These are phyloP conservation scores for Xyrichtys novacula DNA, from an alignment of 2,797 vertebrate species.

Conservation along the genomic window DNA sequence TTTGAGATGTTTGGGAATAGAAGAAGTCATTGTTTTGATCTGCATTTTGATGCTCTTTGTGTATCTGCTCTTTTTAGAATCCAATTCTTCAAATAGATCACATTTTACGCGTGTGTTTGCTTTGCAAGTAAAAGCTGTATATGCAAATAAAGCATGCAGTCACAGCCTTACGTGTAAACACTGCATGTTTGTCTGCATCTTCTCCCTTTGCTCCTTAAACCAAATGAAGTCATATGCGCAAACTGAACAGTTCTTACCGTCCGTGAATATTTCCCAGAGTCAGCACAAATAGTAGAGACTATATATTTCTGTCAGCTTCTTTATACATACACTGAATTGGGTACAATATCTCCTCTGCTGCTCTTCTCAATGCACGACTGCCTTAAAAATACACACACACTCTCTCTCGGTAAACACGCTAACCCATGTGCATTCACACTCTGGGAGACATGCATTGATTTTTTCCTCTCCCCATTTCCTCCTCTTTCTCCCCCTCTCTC, in stretches of 20 bases:
- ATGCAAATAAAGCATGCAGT: conserved; percentile 24
- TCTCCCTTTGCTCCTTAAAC: neutral
- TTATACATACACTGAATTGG: neutral
- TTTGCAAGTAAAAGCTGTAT: conserved; percentile 11
- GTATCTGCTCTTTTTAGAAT: neutral
- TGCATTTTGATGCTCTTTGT: neutral
- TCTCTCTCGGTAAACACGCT: conserved; percentile 32
- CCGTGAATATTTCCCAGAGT: conserved; percentile 12
- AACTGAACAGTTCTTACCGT: neutral
- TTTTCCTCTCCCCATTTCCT: conserved; percentile 8
- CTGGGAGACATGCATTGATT: conserved; percentile 53
- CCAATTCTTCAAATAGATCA: neutral
- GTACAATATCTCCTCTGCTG: conserved; percentile 46
- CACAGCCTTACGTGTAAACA: neutral
- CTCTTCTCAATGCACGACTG: conserved; percentile 26
- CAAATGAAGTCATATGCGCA: neutral
- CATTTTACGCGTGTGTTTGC: neutral
- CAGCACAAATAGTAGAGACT: conserved; percentile 13
- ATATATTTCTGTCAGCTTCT: neutral
- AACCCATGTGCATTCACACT: conserved; percentile 59
- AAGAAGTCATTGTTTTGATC: neutral
- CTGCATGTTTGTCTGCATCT: neutral
- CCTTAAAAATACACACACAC: conserved; percentile 35
- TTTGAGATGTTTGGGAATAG: neutral
- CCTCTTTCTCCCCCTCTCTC: neutral